Evolutionary conservation across 2,888 invertebrate genomes (phyloP).

Genomic region (Clepsis dumicolana): DNA sequence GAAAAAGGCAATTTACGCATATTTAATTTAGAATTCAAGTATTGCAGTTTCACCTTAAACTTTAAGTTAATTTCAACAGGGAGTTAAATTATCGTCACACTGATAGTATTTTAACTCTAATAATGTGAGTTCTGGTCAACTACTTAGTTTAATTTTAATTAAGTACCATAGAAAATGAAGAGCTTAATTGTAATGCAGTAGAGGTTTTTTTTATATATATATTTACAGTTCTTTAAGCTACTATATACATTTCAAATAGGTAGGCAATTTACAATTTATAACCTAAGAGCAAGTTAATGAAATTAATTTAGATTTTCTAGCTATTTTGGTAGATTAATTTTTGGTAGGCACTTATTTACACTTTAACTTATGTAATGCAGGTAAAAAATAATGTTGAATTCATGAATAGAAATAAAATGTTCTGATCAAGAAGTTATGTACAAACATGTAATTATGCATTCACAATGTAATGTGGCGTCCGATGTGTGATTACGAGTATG

Average conservation of each 20-base stretch:
- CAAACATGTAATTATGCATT: conserved; percentile 36
- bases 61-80: too few relatives aligned
- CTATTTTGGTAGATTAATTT: not conserved
- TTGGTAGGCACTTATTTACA: not conserved
- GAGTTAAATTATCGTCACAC: too few relatives aligned
- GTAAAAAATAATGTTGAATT: conserved; percentile 10
- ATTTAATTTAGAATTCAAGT: too few relatives aligned
- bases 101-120: too few relatives aligned
- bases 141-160: too few relatives aligned
- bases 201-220: not conserved
- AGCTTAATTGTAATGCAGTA: too few relatives aligned
- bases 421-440: conserved; percentile 29
- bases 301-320: not conserved
- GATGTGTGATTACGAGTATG: conserved; percentile 38
- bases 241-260: not conserved
- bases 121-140: too few relatives aligned
- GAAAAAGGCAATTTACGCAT: not conserved
- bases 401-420: conserved; percentile 8
- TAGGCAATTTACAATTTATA: conserved; percentile 18
- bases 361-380: conserved; percentile 2
- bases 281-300: not conserved
- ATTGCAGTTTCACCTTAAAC: too few relatives aligned
- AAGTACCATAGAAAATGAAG: too few relatives aligned
- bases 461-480: conserved; percentile 33
- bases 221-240: conserved; percentile 14